Percentiles rank a stretch among this genome's conserved stretches.
Conservation (phyloP, 1,140 invertebrate genomes). For the Chlorops oryzae region DNA sequence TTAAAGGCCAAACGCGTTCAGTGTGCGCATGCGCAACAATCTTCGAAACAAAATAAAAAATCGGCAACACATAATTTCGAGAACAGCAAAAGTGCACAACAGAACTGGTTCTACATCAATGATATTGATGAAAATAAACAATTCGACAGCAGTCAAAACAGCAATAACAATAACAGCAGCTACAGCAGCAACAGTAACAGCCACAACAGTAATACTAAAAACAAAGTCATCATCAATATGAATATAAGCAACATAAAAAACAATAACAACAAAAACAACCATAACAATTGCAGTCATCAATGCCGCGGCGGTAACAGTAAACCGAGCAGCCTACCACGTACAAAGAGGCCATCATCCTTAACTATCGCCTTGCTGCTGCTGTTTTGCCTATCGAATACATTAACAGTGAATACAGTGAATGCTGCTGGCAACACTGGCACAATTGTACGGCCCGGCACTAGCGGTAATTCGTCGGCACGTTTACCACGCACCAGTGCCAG, state of each 20-base stretch:
- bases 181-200: not conserved
- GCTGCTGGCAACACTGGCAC: conserved; percentile 10
- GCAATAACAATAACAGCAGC: not conserved
- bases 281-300: not conserved
- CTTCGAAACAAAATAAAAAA: conserved; percentile 7
- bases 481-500: conserved; percentile 27
- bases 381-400: conserved; percentile 1
- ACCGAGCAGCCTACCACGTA: too few species aligned
- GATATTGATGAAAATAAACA: not conserved
- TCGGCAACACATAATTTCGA: not conserved
- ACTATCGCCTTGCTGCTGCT: conserved; percentile 9
- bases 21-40: not conserved
- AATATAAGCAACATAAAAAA: not conserved
- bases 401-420: not conserved
- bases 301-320: not conserved
- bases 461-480: conserved; percentile 20
- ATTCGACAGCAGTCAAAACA: not conserved
- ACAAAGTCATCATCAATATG: not conserved
- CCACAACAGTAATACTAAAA: not conserved
- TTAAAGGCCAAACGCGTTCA: conserved; percentile 17
- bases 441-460: conserved; percentile 17
- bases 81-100: conserved; percentile 4
- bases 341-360: not conserved
- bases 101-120: conserved; percentile 8
- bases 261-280: not conserved